Evolutionary conservation across 2,888 invertebrate genomes (phyloP), one percentile per base, ranked within the genome.

Genomic region (Trichopria drosophilae): DNA sequence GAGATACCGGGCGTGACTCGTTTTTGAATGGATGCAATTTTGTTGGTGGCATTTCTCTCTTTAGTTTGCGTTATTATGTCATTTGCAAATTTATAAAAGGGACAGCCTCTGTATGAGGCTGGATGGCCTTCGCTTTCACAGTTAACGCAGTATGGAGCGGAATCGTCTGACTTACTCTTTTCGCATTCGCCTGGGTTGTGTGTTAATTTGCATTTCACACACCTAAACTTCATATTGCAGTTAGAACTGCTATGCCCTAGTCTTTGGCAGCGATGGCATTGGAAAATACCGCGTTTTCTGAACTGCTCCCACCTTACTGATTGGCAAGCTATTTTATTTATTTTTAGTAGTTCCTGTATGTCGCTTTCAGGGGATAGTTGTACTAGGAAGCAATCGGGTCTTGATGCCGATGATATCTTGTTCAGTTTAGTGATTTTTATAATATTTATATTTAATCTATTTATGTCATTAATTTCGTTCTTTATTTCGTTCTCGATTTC

Each of bases 201-300:
- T 0, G 28, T 24, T 1, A n/a, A 3, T 0, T 45, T 35, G n/a
- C 59, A 59, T 36, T 59, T 61, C 0, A 59, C 53, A 4, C 56
- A 58, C 12, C 54, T 26, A 9, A 51, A 55, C 1, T 22, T 18
- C n/a, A 59, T 12, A 0, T 52, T 45, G 13, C 57, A 61, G 16
- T 52, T 59, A 2, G 26, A 3, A 1, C 57, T 51, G 2, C 42
- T 34, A 6, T 61, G 58, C 0, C 60, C 54, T 1, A 58, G 45
- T 3, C 57, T 15, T 26, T 60, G 59, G 13, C 60, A 60, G 1
- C 40, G 42, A 5, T 52, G 48, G 5, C 60, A 62, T 41, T 62
- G 60, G 0, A 50, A 46, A 3, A 12, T 18, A 1, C 49, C 48
- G 3, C 24, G 41, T 45, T 51, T 51, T 16, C 31, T 26, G 2